These are phyloP conservation scores for Machimus atricapillus DNA, from an alignment of 2,888 invertebrate species.

Conservation along the genomic window DNA sequence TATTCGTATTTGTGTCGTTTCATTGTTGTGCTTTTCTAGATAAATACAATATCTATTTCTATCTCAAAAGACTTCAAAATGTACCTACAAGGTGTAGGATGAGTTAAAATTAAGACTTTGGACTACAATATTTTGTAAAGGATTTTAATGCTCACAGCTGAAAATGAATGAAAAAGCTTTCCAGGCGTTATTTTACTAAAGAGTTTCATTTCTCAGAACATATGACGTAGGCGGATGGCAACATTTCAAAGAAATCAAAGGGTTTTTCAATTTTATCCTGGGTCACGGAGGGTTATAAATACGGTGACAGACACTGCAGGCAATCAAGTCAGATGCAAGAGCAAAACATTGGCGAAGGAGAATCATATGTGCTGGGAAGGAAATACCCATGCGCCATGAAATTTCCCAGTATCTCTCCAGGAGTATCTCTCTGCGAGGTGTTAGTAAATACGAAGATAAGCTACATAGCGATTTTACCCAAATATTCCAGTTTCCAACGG, in stretches of 20 bases:
- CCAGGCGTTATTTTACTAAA: background rate
- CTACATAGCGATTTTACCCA: background rate
- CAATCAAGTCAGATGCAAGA: background rate
- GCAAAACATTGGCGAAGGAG: background rate
- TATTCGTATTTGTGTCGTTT: background rate
- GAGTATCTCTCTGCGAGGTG: background rate
- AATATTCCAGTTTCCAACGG: background rate
- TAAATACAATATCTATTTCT: background rate
- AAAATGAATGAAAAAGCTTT: background rate
- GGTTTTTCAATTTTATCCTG: background rate
- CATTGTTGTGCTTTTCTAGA: background rate
- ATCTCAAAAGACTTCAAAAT: background rate
- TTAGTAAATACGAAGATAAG: background rate
- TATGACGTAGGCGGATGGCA: background rate
- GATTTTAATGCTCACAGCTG: background rate
- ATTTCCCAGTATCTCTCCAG: constrained; percentile 8
- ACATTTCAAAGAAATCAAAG: background rate
- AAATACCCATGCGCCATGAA: background rate
- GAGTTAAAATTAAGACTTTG: background rate
- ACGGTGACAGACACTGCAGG: background rate
- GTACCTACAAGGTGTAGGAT: background rate
- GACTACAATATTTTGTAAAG: background rate
- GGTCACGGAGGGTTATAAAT: background rate
- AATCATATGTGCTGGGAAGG: background rate
- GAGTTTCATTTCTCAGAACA: background rate